A percentile compares a stretch with the other conserved stretches of the same genome.
Evolutionary conservation across 2,797 vertebrate genomes (phyloP).

Genomic region (Gouania willdenowi): DNA sequence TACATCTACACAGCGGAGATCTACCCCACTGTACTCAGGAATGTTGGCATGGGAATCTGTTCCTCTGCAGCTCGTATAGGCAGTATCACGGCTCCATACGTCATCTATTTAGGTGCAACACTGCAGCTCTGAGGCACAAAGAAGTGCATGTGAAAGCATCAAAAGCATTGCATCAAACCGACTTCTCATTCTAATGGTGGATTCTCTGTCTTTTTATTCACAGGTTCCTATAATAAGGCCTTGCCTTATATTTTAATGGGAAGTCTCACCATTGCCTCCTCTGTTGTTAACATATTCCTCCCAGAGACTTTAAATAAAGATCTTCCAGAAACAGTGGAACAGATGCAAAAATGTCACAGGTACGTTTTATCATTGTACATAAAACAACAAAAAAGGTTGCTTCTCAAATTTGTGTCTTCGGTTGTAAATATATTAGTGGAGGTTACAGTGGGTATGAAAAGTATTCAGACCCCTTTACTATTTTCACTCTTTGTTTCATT

Average conservation of each 20-base stretch:
- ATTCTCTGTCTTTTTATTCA: constrained; percentile 8
- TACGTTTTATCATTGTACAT: constrained; percentile 43
- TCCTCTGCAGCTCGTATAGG: constrained; percentile 89
- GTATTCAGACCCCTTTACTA: too few relatives aligned
- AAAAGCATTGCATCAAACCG: too few relatives aligned
- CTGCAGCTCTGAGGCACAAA: too few relatives aligned
- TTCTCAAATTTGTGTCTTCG: too few relatives aligned
- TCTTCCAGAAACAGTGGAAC: constrained; percentile 88
- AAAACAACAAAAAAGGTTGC: too few relatives aligned
- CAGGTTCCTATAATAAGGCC: constrained; percentile 84
- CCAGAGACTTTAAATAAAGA: constrained; percentile 86
- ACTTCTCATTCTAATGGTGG: too few relatives aligned
- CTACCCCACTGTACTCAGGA: constrained; percentile 91
- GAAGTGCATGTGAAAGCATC: too few relatives aligned
- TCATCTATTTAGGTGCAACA: constrained; percentile 83
- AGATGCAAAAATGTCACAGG: constrained; percentile 86
- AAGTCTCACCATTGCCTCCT: constrained; percentile 83
- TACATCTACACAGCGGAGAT: constrained; percentile 93
- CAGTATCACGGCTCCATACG: constrained; percentile 88
- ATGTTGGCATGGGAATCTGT: constrained; percentile 86
- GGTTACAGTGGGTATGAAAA: too few relatives aligned
- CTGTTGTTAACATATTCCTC: constrained; percentile 85
- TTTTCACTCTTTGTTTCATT: too few relatives aligned
- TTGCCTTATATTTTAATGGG: constrained; percentile 93
- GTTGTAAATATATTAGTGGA: too few relatives aligned